Base-by-base conservation (phyloP, 2,888 invertebrate species). In the Eristalis intricaria region DNA sequence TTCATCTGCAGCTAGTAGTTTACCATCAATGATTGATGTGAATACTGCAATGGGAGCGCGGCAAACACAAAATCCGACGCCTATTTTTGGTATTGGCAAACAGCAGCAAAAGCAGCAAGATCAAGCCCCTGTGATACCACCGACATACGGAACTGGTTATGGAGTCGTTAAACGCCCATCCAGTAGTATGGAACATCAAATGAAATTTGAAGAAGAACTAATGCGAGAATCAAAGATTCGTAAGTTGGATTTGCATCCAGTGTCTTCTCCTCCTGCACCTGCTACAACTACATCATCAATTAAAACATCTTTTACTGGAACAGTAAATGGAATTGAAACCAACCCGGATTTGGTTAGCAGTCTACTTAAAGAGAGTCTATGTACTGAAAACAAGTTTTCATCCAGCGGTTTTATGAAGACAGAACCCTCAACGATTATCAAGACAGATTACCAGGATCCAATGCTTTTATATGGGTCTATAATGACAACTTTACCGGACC, bases 301-400 rank as follows among this genome's bases (percentile, higher is more conserved):
- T 29, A 88, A 77, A 77, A 84, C 83, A 15, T 58, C 80, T 8
- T 81, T 74, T 63, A 58, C 82, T 56, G 82, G 82, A 61, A 85
- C 85, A 0, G 92, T 95, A 0, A 96, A 96, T 89, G 96, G 96
- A 8, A 95, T 96, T 70, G 96, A 96, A 92, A 96, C 96, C 0
- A 96, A 96, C 90, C 96, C 96, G 0, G 95, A 95, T 8, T 90
- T 96, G 90, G 96, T 96, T 32, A 95, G 96, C n/a, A 95, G 95
- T 90, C 92, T 96, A 60, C 92, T 96, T 1, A 96, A 96, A 90
- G 96, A 96, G 89, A 95, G 95, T 85, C 91, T 95, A 68, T 95
- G 92, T 76, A 90, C 91, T n/a, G 89, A 89, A 35, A 89, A 76
- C 40, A 90, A 89, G 73, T 89, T 88, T 84, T 71, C 78, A 15